Base-by-base conservation (phyloP, 1,140 invertebrate genomes). In the Drosophila bocqueti region DNA sequence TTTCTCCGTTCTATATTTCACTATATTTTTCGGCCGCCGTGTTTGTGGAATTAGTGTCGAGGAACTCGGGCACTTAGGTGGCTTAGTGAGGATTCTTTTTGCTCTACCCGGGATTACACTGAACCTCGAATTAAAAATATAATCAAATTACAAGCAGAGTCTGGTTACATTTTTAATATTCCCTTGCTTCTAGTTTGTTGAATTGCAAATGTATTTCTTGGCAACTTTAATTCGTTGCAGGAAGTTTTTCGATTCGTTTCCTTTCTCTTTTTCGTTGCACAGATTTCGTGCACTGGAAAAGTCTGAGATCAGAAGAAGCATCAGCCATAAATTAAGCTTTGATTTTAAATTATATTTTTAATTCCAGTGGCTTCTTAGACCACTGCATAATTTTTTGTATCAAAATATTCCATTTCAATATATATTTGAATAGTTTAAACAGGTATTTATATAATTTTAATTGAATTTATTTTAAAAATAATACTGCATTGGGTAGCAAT, bases 171-270 rank as follows among this genome's bases (percentile, higher is more conserved):
- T 61, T 34, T 43, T 18, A 36, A 43, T 65, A 61, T 40, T 57
- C 21, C 18, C 21, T 71, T 67, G 64, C 34, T 26, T 34, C 3
- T 16, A 43, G 47, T 40, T 59, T 52, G 74, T 60, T 77, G 40
- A 78, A 64, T 68, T 68, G 72, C 42, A 60, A 68, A 72, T 84
- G 52, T 57, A 55, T 72, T 79, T 75, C 38, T 40, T 31, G 43
- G 52, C 40, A 57, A 60, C 43, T 77, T 81, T 42, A 55, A 77
- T 45, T 58, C 31, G 58, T 50, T 49, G 52, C 47, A 36, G 59
- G 47, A 64, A 13, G 42, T 26, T 72, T 72, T 67, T 42, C 47
- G 8, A 45, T 7, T 2, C 36, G 16, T 31, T 55, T 54, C 57
- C 29, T 34, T 64, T 54, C 43, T 26, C n/a, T 16, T 62, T 47